Percentiles rank a stretch among this genome's conserved stretches.
Evolutionary conservation across 2,888 invertebrate genomes (phyloP).

Genomic region (Imbricaverruca yamaguchii): DNA sequence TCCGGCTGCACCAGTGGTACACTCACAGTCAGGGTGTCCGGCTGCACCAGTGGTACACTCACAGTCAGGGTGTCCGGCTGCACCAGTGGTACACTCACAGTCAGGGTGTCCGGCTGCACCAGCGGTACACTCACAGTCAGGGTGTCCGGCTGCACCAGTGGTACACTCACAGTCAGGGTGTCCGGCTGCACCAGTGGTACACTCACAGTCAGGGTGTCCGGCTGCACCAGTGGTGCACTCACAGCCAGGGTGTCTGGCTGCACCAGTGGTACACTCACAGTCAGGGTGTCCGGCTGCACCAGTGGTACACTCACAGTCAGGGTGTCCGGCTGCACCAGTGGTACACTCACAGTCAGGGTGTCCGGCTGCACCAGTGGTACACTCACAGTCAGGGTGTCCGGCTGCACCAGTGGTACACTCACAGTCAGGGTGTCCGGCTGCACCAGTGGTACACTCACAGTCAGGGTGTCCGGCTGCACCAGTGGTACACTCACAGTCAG

Average conservation of each 20-base stretch:
- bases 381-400: background rate
- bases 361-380: background rate
- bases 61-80: background rate
- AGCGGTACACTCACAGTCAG: too few species aligned
- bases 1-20: background rate
- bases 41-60: slow-evolving; percentile 2
- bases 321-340: background rate
- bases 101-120: background rate
- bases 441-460: too few species aligned
- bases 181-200: background rate
- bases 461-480: background rate
- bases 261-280: too few species aligned
- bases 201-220: background rate
- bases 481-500: too few species aligned
- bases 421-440: background rate
- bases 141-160: background rate
- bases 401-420: slow-evolving; percentile 2
- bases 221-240: slow-evolving; percentile 2
- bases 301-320: too few species aligned
- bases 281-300: background rate
- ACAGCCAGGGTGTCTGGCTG: background rate
- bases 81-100: too few species aligned
- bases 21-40: background rate
- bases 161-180: background rate
- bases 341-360: background rate